A percentile compares a stretch with the other conserved stretches of the same genome.
These are phyloP conservation scores for Pteropus alecto DNA, from an alignment of 2,113 vertebrate species.

Conservation along the genomic window DNA sequence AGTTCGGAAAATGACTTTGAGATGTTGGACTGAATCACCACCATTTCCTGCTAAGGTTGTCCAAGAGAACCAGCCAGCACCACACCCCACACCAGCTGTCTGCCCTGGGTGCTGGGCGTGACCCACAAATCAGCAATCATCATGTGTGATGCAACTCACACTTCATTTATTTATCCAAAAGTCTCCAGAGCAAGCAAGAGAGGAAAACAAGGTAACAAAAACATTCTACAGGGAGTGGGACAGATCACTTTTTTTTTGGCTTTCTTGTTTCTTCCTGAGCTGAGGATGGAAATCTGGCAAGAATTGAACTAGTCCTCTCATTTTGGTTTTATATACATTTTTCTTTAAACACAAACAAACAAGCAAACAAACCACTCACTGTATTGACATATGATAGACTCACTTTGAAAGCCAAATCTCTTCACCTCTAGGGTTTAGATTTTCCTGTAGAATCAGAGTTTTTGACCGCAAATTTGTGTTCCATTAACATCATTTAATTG, in stretches of 20 bases:
- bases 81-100: constrained; percentile 22
- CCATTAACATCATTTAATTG: background rate
- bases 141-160: background rate
- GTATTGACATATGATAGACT: background rate
- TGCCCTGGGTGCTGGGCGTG: background rate
- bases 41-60: constrained; percentile 21
- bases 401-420: background rate
- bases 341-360: background rate
- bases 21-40: background rate
- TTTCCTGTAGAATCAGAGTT: background rate
- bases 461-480: background rate
- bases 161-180: constrained; percentile 42
- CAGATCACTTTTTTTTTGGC: background rate
- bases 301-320: background rate
- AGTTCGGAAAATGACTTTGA: background rate
- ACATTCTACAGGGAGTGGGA: background rate
- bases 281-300: background rate
- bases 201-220: background rate
- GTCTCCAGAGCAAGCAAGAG: background rate
- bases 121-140: background rate
- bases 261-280: background rate
- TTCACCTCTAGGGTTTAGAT: background rate
- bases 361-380: background rate
- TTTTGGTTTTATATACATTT: background rate
- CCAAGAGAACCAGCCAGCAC: background rate